Base-by-base conservation (phyloP, 2,113 vertebrate species). In the Xyliphius kryptos region DNA sequence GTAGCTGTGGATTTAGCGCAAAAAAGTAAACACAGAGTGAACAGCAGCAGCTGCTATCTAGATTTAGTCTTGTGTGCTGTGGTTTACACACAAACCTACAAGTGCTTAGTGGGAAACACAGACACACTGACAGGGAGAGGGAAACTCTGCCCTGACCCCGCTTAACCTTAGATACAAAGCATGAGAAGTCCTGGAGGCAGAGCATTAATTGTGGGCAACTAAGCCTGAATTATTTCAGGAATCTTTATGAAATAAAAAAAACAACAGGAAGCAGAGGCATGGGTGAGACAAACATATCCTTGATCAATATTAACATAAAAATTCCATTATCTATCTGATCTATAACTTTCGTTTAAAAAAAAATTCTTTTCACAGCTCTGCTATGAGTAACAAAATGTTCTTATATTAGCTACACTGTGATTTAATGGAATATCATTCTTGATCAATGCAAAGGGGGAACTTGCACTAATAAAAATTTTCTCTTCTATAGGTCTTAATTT, bases 21-120 rank as follows among this genome's bases (percentile, higher is more conserved):
- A 56, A 54, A 81, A 80, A 76, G 80, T 83, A 83, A 83, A 83
- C 79, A 81, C 72, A 61, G 76, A 83, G 79, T 79, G 80, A 87
- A 83, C 78, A 83, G 80, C 80, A 81, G 76, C 84, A 86, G 82
- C 84, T 86, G 87, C 83, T 86, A 77, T 71, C 77, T 79, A 80
- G 79, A 86, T 86, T 86, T 84, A 86, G 80, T 80, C 77, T 73
- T 63, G 74, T 73, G 26, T 71, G 76, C 79, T 82, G 80, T 68
- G 75, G 80, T 82, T 83, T 81, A 79, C 81, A 83, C 75, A 81
- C 82, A 86, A 86, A 82, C 81, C 72, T 71, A 75, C 73, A 54
- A 77, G 80, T 79, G 78, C 81, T 81, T 80, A 77, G 67, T 14
- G 55, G 46, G 59, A 55, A 70, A 58, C 57, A 61, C 44, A 66